Percentiles rank a stretch among this genome's conserved stretches.
Evolutionary conservation across 1,140 invertebrate species (phyloP).

Genomic region (Drosophila biarmipes): DNA sequence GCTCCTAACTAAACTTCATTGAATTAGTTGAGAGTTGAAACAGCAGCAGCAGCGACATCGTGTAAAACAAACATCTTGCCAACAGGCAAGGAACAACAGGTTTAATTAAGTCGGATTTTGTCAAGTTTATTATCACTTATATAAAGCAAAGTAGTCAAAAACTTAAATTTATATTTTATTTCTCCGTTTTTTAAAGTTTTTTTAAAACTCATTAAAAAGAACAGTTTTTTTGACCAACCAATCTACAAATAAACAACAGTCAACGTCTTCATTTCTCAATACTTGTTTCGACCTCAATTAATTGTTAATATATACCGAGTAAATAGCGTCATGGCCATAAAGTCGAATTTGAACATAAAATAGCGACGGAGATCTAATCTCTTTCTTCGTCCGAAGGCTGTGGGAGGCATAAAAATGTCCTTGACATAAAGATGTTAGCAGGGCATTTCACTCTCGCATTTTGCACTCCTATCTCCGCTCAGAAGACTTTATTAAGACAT

Average conservation of each 20-base stretch:
- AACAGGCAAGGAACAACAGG: not conserved
- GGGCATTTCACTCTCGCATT: not conserved
- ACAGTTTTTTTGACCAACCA: too few relatives aligned
- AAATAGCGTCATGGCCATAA: constrained; percentile 40
- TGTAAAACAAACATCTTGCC: not conserved
- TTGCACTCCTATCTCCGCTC: constrained; percentile 5
- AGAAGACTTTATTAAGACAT: constrained; percentile 69
- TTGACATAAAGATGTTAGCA: constrained; percentile 63
- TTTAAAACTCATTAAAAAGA: too few relatives aligned
- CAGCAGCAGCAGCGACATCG: not conserved
- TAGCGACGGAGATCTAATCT: constrained; percentile 45
- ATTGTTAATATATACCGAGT: constrained; percentile 54
- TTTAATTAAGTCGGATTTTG: constrained; percentile 2
- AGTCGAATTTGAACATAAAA: constrained; percentile 50
- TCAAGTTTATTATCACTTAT: too few relatives aligned
- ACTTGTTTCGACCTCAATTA: constrained; percentile 23
- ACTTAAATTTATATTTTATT: too few relatives aligned
- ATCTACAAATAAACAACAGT: too few relatives aligned
- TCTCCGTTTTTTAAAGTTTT: too few relatives aligned
- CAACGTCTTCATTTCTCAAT: not conserved
- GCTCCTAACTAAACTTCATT: constrained; percentile 22
- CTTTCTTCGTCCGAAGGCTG: constrained; percentile 24
- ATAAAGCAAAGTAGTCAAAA: not conserved
- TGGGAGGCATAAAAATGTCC: constrained; percentile 60
- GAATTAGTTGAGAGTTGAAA: constrained; percentile 5